Percentiles rank a stretch among this genome's conserved stretches.
Evolutionary conservation across 2,888 invertebrate genomes (phyloP).

Genomic region (Isoperla grammatica): DNA sequence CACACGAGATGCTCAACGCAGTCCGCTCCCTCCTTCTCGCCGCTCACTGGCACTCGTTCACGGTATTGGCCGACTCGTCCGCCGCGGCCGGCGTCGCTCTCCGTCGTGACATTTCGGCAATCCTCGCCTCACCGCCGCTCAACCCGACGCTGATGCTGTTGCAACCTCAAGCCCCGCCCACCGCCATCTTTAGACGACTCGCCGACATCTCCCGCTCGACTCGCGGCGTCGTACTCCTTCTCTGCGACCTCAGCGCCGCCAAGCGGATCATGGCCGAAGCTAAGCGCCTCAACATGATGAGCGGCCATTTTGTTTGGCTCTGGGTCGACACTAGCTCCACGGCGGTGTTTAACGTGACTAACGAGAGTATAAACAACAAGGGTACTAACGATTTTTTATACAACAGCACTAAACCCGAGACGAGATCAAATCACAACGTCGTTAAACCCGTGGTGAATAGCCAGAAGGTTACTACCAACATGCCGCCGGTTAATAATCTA

Average conservation of each 20-base stretch:
- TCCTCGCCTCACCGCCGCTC: slow-evolving; percentile 56
- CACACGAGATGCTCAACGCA: slow-evolving; percentile 62
- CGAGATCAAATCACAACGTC: not conserved
- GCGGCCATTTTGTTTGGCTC: slow-evolving; percentile 81
- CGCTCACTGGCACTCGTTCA: slow-evolving; percentile 77
- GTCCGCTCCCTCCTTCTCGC: slow-evolving; percentile 62
- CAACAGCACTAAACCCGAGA: not conserved
- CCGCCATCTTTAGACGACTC: slow-evolving; percentile 52
- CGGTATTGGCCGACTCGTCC: slow-evolving; percentile 62
- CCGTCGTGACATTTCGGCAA: slow-evolving; percentile 56
- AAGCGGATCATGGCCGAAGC: slow-evolving; percentile 69
- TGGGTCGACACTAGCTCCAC: slow-evolving; percentile 59
- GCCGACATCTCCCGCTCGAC: slow-evolving; percentile 64
- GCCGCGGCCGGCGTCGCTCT: slow-evolving; percentile 55
- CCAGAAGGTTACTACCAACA: not conserved
- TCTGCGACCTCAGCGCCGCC: slow-evolving; percentile 65
- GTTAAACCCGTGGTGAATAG: not conserved
- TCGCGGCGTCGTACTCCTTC: slow-evolving; percentile 69
- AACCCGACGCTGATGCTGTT: slow-evolving; percentile 59
- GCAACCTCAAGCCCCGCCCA: slow-evolving; percentile 52
- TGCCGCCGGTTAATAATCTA: slow-evolving; percentile 4
- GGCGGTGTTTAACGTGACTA: slow-evolving; percentile 26
- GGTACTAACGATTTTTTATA: not conserved
- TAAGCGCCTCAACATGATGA: slow-evolving; percentile 71
- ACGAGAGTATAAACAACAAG: slow-evolving; percentile 27